Evolutionary conservation across 2,113 vertebrate species (phyloP).

Genomic region (Lutjanus erythropterus): DNA sequence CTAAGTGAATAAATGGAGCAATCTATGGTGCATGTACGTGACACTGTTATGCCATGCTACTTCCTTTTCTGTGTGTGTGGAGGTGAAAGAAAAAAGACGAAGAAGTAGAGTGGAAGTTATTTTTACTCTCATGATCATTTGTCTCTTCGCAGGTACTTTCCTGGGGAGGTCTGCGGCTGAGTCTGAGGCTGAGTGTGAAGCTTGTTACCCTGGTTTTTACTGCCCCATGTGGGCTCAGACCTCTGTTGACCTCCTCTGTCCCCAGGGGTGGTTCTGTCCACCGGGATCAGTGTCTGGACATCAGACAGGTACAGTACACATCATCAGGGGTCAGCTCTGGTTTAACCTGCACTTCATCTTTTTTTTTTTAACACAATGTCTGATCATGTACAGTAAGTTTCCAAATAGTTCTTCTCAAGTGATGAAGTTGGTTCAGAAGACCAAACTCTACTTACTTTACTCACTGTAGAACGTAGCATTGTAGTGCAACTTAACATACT

Average conservation of each 20-base stretch:
- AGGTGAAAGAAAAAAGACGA: neutral
- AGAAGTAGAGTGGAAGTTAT: neutral
- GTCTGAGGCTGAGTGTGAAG: constrained; percentile 84
- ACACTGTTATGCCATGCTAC: constrained; percentile 9
- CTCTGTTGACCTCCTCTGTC: constrained; percentile 83
- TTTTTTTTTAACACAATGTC: neutral
- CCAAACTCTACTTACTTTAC: neutral
- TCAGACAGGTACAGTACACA: constrained; percentile 83
- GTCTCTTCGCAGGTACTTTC: constrained; percentile 85
- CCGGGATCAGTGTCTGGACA: constrained; percentile 84
- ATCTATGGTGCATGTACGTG: neutral
- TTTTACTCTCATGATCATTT: constrained; percentile 41
- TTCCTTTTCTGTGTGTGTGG: constrained; percentile 14
- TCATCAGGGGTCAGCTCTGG: constrained; percentile 33
- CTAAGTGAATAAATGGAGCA: constrained; percentile 33
- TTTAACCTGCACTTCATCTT: constrained; percentile 34
- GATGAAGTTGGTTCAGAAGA: neutral
- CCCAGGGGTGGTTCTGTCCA: constrained; percentile 91
- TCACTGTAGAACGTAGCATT: neutral
- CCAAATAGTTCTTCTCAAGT: neutral
- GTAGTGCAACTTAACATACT: neutral
- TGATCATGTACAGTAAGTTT: constrained; percentile 3
- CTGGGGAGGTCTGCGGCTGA: constrained; percentile 78
- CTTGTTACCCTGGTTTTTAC: constrained; percentile 88
- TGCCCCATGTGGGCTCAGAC: constrained; percentile 88